Evolutionary conservation across 92 coral and sea anemone species (phyloP).

Genomic region (Blastomussa wellsi): DNA sequence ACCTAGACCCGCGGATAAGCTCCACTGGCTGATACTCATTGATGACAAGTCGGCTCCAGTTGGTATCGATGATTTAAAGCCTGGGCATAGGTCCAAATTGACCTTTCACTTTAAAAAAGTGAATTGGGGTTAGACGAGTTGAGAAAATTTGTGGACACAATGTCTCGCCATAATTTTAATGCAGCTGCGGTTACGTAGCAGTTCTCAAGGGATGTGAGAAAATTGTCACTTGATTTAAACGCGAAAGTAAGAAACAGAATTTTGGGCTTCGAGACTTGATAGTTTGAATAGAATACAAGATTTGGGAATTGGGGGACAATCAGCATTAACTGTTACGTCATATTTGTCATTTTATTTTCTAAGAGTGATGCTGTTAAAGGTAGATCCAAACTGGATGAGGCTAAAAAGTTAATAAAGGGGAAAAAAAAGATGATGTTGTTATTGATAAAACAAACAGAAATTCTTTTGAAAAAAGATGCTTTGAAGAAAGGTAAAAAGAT

Average conservation of each 20-base stretch:
- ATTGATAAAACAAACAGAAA: neutral
- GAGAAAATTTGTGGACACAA: neutral
- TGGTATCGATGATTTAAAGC: constrained; percentile 78
- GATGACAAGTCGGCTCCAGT: constrained; percentile 42
- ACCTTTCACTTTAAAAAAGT: constrained; percentile 69
- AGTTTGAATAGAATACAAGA: neutral
- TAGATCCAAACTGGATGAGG: neutral
- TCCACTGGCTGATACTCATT: constrained; percentile 73
- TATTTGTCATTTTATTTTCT: neutral
- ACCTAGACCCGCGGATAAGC: constrained; percentile 30
- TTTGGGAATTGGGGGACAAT: neutral
- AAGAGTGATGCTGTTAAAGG: too few species aligned
- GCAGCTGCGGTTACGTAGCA: neutral
- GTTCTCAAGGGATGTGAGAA: neutral
- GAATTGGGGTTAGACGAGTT: constrained; percentile 28
- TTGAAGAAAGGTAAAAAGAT: neutral
- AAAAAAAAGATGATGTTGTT: neutral
- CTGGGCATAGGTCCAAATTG: constrained; percentile 65
- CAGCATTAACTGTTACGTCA: neutral
- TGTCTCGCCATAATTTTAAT: neutral
- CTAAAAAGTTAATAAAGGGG: neutral
- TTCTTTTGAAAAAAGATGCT: neutral
- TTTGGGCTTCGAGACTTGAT: neutral
- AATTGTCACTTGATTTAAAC: neutral
- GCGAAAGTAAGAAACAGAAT: neutral